Conservation (phyloP, 2,113 vertebrate genomes). For the Pantherophis guttatus region DNA sequence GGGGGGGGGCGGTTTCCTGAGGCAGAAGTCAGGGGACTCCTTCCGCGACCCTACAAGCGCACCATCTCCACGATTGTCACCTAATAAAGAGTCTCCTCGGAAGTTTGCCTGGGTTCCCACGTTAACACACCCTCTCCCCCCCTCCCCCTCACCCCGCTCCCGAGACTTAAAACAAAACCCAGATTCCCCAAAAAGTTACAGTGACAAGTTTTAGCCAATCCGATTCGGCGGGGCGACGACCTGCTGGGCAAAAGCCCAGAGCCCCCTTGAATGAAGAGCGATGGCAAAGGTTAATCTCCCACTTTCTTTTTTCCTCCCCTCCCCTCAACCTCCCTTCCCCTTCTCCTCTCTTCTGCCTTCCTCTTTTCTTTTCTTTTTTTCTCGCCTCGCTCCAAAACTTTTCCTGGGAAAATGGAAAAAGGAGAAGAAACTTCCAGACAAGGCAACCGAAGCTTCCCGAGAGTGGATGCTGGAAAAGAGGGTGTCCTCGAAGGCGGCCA, state of each 20-base stretch:
- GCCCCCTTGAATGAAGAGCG: neutral
- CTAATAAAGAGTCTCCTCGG: neutral
- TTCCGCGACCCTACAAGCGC: neutral
- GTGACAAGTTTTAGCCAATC: neutral
- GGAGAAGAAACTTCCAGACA: conserved; percentile 45
- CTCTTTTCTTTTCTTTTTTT: neutral
- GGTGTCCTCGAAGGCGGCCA: neutral
- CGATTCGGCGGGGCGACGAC: neutral
- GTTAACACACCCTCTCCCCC: neutral
- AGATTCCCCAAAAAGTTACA: neutral
- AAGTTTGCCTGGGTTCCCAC: neutral
- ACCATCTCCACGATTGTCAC: neutral
- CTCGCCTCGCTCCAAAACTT: conserved; percentile 19
- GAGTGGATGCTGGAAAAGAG: neutral
- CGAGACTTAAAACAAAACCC: neutral
- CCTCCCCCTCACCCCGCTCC: neutral
- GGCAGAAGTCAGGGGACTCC: neutral
- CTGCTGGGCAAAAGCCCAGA: neutral
- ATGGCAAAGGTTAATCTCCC: neutral
- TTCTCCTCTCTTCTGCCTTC: neutral
- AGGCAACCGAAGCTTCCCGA: conserved; percentile 26
- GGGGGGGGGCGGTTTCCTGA: neutral
- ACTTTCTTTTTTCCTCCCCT: neutral
- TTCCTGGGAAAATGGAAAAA: conserved; percentile 34
- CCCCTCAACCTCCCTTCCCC: neutral